These are phyloP conservation scores for Leucoraja erinaceus DNA, from an alignment of 2,113 vertebrate species.

Conservation along the genomic window DNA sequence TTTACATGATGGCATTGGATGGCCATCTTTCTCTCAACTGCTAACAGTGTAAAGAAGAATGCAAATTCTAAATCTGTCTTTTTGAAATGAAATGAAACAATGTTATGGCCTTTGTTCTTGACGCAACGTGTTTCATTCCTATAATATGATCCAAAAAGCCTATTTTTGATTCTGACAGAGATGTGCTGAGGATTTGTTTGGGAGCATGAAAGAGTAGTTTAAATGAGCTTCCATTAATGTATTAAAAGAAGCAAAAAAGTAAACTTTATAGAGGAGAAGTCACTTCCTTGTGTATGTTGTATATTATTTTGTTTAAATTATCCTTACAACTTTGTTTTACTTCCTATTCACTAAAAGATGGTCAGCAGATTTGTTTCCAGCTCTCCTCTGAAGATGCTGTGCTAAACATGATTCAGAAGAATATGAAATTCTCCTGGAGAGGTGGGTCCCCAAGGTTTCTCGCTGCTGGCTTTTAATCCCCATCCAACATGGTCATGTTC, in stretches of 20 bases:
- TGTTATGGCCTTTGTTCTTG: background rate
- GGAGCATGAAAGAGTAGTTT: background rate
- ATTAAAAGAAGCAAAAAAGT: background rate
- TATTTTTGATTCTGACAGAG: too few relatives aligned
- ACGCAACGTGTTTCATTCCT: background rate
- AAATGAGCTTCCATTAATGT: background rate
- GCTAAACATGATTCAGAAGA: background rate
- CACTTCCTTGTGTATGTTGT: background rate
- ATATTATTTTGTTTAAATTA: background rate
- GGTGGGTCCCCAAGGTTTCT: background rate
- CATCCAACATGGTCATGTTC: background rate
- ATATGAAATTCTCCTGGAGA: background rate
- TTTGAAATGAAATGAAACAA: background rate
- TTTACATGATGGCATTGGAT: background rate
- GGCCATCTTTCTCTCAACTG: background rate
- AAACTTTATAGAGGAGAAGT: background rate
- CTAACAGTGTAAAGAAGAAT: background rate
- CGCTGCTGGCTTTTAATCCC: background rate
- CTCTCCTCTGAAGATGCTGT: background rate
- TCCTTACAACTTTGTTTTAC: background rate
- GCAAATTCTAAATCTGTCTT: background rate
- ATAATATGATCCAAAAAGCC: too few relatives aligned
- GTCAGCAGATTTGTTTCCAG: background rate
- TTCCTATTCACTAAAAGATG: background rate
- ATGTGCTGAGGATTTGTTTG: background rate